Evolutionary conservation across 30 jellyfish, hydroid and myxozoan species (phyloP), one percentile per base, ranked within the genome.

Genomic region (Cassiopea xamachana): DNA sequence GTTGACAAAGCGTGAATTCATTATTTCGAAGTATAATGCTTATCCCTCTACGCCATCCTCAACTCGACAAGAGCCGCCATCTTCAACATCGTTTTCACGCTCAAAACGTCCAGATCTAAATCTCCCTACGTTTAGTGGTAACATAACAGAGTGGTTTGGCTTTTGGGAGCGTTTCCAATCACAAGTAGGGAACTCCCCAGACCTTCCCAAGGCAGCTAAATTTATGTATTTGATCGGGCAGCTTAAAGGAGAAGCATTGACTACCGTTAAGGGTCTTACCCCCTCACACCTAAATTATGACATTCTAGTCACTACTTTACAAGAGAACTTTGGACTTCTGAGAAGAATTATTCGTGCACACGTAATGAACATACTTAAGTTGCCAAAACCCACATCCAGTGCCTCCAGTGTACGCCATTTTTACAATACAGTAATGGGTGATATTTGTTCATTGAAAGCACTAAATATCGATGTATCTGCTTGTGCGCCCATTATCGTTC

Each of bases 151-250:
- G 5, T 86, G 81, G 93, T 9, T 14, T 86, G 88, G 93, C 8
- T 86, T 86, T 60, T 86, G 88, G 87, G 93, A 86, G 44, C 80
- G 88, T 5, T 86, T 86, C 58, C 93, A 75, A 74, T 86, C 88
- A 3, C 93, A 86, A 74, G 88, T 86, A 46, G 93, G 93, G 15
- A 75, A 60, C 82, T 19, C 46, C 19, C 62, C 87, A 74, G 82
- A 86, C 16, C 88, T 86, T 60, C 72, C 93, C 5, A 75, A 86
- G 2, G 55, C 88, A 14, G 44, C 88, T 1, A 73, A 75, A 17
- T 75, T 74, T 46, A 73, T 89, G 81, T 75, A 73, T 75, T 47
- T 86, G n/a, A 86, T 86, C 43, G 93, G 93, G 10, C 93, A 86
- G 72, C 64, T 75, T 2, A 46, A 87, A 49, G 93, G 88, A 43